Base-by-base conservation (phyloP, 2,888 invertebrate genomes). In the Aphidoletes aphidimyza region DNA sequence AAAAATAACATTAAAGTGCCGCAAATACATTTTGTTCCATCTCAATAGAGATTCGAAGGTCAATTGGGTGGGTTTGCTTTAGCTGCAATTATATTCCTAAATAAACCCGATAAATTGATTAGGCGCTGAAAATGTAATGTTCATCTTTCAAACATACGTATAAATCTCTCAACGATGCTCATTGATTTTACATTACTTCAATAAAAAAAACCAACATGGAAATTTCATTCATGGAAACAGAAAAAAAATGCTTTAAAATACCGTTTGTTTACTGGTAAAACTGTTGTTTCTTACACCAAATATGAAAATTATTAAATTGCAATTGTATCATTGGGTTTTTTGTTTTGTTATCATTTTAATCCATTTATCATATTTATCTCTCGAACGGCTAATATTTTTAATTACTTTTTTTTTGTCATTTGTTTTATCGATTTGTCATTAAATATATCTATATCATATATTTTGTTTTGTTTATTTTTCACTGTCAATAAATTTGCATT, bases 341-440 rank as follows among this genome's bases (percentile, higher is more conserved):
- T 11, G 9, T 47, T 47, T 47, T 17, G 19, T 47, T 47, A 11
- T 47, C 22, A 3, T 54, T 54, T 54, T 54, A 8, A 5, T 47
- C 17, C 47, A 47, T 6, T 34, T 30, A 69, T n/a, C 34, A 69
- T 69, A 30, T 69, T 26, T 69, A 69, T 30, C 69, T 69, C 30
- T 69, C 69, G 26, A 69, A 69, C 69, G n/a, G 30, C 69, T 69
- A 69, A 69, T 69, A 69, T 30, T 69, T 30, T 69, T 26, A 9
- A 69, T 30, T 69, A 19, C 1, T 22, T 54, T 54, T 8, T 8
- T 39, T 8, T 39, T 39, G 5, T 39, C 39, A 39, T 39, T 39
- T 17, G 17, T 47, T 34, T 69, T 14, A 5, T 69, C 69, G 14
- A 69, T 69, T 69, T 54, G 2, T 54, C 47, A 47, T 47, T 19